phyloP scores from a whole-genome alignment of 2,113 vertebrate genomes.

The Notarius quadriscutis region DNA sequence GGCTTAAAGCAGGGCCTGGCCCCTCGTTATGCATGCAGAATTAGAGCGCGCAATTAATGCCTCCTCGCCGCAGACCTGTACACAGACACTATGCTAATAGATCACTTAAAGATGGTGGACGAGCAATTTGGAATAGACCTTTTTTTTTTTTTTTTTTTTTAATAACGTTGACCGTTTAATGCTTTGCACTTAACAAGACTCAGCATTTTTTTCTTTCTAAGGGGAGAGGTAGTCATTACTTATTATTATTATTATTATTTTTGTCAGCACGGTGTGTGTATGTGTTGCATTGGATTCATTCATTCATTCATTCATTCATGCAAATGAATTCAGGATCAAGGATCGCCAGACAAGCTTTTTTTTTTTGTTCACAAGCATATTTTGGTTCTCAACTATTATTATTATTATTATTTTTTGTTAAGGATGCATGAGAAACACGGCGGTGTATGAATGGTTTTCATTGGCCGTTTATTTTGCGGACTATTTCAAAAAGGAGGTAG shows the following conservation, averaged over 20 bases:
- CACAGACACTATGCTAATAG: constrained; percentile 64
- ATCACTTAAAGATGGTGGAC: constrained; percentile 65
- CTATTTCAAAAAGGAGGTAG: constrained; percentile 79
- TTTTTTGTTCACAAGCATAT: constrained; percentile 55
- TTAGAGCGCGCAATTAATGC: constrained; percentile 63
- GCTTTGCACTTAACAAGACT: constrained; percentile 60
- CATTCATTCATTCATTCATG: constrained; percentile 65
- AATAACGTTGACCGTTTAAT: constrained; percentile 61
- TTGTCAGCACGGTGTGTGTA: constrained; percentile 23
- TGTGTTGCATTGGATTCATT: constrained; percentile 63
- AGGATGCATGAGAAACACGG: constrained; percentile 59
- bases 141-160: constrained; percentile 40
- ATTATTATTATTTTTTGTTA: constrained; percentile 34
- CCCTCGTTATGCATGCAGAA: constrained; percentile 62
- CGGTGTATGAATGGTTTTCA: constrained; percentile 60
- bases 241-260: constrained; percentile 50
- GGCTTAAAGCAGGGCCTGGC: constrained; percentile 58
- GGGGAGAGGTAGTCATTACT: constrained; percentile 80
- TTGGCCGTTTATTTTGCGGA: constrained; percentile 68
- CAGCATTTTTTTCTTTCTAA: constrained; percentile 63
- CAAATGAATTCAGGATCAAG: constrained; percentile 62
- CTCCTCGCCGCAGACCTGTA: constrained; percentile 57
- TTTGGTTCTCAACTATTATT: constrained; percentile 65
- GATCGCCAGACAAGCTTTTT: constrained; percentile 54
- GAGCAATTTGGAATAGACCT: constrained; percentile 65